Percentiles rank a stretch among this genome's conserved stretches.
Conservation (phyloP, 2,888 invertebrate species). For the Hypomecis punctinalis region DNA sequence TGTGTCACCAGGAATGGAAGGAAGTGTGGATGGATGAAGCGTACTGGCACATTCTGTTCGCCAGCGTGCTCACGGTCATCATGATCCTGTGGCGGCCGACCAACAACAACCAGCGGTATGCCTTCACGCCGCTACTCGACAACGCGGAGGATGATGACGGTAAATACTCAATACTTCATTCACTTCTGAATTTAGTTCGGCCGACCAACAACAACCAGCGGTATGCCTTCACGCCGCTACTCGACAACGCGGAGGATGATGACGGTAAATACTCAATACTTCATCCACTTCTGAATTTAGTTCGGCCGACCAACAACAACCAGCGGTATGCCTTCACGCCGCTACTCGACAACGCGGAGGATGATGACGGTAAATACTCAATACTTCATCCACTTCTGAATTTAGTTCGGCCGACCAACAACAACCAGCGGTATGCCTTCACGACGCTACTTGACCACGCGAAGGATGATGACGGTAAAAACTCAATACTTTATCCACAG, state of each 20-base stretch:
- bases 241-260: slow-evolving; percentile 93
- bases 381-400: too few species aligned
- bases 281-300: too few species aligned
- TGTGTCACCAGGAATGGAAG: slow-evolving; percentile 89
- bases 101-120: slow-evolving; percentile 97
- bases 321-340: slow-evolving; percentile 98
- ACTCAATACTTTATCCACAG: neutral
- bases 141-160: slow-evolving; percentile 88
- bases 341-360: slow-evolving; percentile 92
- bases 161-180: neutral
- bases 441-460: slow-evolving; percentile 95
- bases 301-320: slow-evolving; percentile 96
- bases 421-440: slow-evolving; percentile 97
- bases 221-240: slow-evolving; percentile 96
- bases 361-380: slow-evolving; percentile 69
- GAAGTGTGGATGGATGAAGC: slow-evolving; percentile 97
- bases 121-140: slow-evolving; percentile 96
- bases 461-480: slow-evolving; percentile 85
- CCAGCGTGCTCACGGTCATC: slow-evolving; percentile 93
- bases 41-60: slow-evolving; percentile 97
- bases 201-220: slow-evolving; percentile 98
- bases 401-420: slow-evolving; percentile 91
- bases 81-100: slow-evolving; percentile 98
- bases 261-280: slow-evolving; percentile 12
- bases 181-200: slow-evolving; percentile 63